phyloP scores from a whole-genome alignment of 1,140 invertebrate species.

The Sarcophaga peregrina region DNA sequence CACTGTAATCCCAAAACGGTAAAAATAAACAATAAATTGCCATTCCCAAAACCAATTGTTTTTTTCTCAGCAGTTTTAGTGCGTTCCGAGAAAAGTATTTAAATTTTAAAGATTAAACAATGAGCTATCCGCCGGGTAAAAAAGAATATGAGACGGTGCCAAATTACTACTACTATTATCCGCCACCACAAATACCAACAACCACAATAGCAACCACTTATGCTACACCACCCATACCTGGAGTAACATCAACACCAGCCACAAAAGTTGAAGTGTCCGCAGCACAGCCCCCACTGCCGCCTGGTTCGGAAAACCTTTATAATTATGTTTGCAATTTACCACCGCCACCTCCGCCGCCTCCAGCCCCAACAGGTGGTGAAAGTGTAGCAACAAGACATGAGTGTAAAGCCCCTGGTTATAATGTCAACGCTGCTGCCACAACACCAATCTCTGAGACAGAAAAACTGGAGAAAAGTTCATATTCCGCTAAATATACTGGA shows the following conservation, averaged over 20 bases:
- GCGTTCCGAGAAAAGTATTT: too few relatives aligned
- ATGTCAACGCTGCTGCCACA: not conserved
- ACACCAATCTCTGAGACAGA: not conserved
- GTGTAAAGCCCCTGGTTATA: not conserved
- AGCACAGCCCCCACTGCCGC: not conserved
- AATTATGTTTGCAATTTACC: conserved; percentile 24
- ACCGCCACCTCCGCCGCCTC: conserved; percentile 25
- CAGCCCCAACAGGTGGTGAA: not conserved
- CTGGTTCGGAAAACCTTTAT: conserved; percentile 1
- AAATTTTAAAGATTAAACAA: not conserved
- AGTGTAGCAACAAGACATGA: not conserved
- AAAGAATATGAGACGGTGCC: not conserved
- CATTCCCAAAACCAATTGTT: not conserved
- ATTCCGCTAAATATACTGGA: not conserved
- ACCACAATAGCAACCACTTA: not conserved
- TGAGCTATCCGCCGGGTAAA: not conserved
- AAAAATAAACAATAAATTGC: not conserved
- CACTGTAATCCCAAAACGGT: not conserved
- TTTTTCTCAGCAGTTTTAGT: not conserved
- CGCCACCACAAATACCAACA: conserved; percentile 9
- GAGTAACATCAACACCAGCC: not conserved
- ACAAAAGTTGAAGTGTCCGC: not conserved
- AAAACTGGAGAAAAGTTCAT: not conserved
- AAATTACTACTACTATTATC: conserved; percentile 12
- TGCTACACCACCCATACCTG: conserved; percentile 2